Evolutionary conservation across 1,140 invertebrate species (phyloP).

Genomic region (Meloidogyne hapla): DNA sequence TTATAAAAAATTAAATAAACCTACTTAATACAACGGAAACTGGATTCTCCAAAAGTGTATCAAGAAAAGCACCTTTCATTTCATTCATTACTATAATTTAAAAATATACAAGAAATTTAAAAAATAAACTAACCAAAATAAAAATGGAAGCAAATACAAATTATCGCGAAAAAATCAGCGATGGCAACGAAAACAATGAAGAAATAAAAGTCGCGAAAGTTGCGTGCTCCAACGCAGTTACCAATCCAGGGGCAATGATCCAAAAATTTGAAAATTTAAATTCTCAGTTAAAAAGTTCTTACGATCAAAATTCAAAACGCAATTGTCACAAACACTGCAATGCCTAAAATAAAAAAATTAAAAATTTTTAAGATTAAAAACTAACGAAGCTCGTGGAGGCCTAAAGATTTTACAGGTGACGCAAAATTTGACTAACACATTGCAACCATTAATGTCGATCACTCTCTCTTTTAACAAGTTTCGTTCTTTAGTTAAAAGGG

Average conservation of each 20-base stretch:
- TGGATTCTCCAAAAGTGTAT: background rate
- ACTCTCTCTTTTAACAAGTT: conserved; percentile 65
- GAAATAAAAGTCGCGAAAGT: conserved; percentile 97
- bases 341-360: conserved; percentile 72
- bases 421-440: conserved; percentile 94
- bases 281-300: background rate
- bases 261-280: background rate
- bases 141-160: conserved; percentile 75
- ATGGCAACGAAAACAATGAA: conserved; percentile 95
- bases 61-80: background rate
- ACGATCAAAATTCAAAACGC: conserved; percentile 75
- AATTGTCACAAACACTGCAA: conserved; percentile 98
- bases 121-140: background rate
- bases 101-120: background rate
- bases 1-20: background rate
- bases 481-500: conserved; percentile 17
- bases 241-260: conserved; percentile 73
- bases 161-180: conserved; percentile 92
- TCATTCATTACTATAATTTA: background rate
- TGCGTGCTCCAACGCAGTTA: conserved; percentile 92
- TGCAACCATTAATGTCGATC: conserved; percentile 84
- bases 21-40: background rate
- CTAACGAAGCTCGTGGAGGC: conserved; percentile 17
- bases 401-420: conserved; percentile 96
- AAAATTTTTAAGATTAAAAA: background rate